Percentiles rank a stretch among this genome's conserved stretches.
phyloP scores from a whole-genome alignment of 2,113 vertebrate species.

The Lathamus discolor region DNA sequence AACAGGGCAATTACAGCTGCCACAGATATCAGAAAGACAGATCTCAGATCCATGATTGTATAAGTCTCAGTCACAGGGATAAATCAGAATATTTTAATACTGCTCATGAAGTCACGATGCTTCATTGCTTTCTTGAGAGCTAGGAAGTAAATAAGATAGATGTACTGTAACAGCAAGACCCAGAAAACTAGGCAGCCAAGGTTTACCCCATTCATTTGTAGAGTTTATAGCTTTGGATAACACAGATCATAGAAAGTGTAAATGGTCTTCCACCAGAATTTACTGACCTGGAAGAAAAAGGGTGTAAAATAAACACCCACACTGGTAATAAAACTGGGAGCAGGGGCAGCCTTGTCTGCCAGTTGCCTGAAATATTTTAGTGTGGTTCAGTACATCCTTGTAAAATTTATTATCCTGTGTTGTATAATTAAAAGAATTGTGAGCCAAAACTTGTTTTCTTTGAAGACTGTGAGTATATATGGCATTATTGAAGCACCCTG shows the following conservation, averaged over 20 bases:
- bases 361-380: conserved; percentile 30
- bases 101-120: conserved; percentile 6
- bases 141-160: conserved; percentile 45
- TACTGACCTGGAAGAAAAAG: conserved; percentile 58
- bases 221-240: conserved; percentile 47
- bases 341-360: not conserved
- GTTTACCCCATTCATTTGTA: conserved; percentile 41
- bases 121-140: conserved; percentile 27
- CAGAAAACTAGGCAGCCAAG: not conserved
- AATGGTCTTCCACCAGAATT: conserved; percentile 46
- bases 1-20: not conserved
- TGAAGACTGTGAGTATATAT: not conserved
- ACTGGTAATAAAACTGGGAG: conserved; percentile 47
- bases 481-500: not conserved
- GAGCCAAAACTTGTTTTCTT: not conserved
- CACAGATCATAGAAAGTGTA: conserved; percentile 23
- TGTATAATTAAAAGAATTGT: conserved; percentile 29
- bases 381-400: not conserved
- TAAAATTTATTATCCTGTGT: not conserved
- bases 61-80: not conserved
- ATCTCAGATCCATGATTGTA: not conserved
- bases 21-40: not conserved
- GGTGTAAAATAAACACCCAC: conserved; percentile 41
- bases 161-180: not conserved
- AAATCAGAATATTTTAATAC: conserved; percentile 48